Conservation (phyloP, 2,797 vertebrate genomes). For the Gymnopithys bicolor region DNA sequence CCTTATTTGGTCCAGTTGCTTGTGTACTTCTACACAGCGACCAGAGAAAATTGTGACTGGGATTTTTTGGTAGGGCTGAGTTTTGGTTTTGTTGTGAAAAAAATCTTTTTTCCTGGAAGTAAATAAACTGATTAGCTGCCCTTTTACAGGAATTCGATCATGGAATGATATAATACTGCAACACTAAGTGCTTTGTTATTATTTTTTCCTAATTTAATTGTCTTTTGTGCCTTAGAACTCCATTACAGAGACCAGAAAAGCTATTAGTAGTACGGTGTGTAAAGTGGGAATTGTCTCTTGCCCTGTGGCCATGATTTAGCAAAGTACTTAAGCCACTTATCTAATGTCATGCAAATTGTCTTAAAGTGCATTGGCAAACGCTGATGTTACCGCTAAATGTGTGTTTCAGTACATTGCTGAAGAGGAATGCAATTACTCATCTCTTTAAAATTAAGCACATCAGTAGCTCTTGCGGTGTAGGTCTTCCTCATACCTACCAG, state of each 20-base stretch:
- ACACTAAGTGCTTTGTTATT: constrained; percentile 27
- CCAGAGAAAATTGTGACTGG: not conserved
- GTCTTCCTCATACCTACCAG: not conserved
- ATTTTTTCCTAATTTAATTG: constrained; percentile 8
- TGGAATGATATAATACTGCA: not conserved
- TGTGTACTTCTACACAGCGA: not conserved
- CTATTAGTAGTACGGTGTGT: constrained; percentile 35
- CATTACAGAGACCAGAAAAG: constrained; percentile 48
- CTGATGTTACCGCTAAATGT: not conserved
- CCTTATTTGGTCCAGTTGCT: not conserved
- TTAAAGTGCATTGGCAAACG: not conserved
- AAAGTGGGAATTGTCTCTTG: constrained; percentile 35
- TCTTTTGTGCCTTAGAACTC: constrained; percentile 19
- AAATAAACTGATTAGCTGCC: not conserved
- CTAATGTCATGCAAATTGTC: not conserved
- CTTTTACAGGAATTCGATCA: constrained; percentile 48
- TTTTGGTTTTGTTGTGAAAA: not conserved
- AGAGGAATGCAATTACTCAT: not conserved
- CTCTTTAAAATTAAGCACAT: not conserved
- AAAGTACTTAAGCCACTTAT: constrained; percentile 27
- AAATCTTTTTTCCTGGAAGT: not conserved
- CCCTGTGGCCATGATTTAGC: not conserved
- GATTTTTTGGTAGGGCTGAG: not conserved
- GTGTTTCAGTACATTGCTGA: not conserved
- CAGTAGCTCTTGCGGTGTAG: not conserved